Evolutionary conservation across 2,113 vertebrate species (phyloP), one percentile per base, ranked within the genome.

Genomic region (Alethe diademata): DNA sequence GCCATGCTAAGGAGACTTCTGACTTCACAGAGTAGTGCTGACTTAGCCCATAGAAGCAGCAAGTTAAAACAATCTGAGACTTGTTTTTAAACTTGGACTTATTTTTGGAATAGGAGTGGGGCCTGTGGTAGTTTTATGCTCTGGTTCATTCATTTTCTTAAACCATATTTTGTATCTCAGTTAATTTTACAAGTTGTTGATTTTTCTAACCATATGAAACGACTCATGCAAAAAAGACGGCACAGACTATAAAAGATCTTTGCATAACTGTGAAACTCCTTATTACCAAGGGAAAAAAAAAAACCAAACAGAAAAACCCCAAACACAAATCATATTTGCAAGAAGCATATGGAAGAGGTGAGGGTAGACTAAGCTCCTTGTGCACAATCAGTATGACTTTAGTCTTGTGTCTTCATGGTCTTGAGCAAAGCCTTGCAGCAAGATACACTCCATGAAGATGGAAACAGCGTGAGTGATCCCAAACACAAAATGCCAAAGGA

Each of bases 291-390:
- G 25, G 0, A 9, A 31, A 67, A 36, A 28, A 28, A 12, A 36
- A 8, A 11, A 7, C 2, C 4, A 9, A 7, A 12, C 14, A 36
- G 11, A 26, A 20, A 36, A 15, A 5, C 4, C 2, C 8, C 14
- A 71, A 25, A 6, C 28, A 65, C n/a, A 38, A 54, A 56, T 48
- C 19, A 53, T 22, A 80, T 67, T 92, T 83, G 2, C 29, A 51
- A 62, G 57, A 79, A 72, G 20, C 14, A 57, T 23, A 43, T 24
- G 22, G 58, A 78, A 40, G 29, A 83, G 26, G 25, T 15, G 40
- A 89, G 12, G 26, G 14, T 5, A 53, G 58, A 24, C 58, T 19
- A 28, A 56, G 35, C 72, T 50, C 11, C 14, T 72, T 66, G 26
- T 58, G 20, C 19, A 71, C 29, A 36, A 40, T 53, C 16, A 66